A percentile compares a stretch with the other conserved stretches of the same genome.
These are phyloP conservation scores for Pararge aegeria DNA, from an alignment of 1,140 invertebrate species.

Conservation along the genomic window DNA sequence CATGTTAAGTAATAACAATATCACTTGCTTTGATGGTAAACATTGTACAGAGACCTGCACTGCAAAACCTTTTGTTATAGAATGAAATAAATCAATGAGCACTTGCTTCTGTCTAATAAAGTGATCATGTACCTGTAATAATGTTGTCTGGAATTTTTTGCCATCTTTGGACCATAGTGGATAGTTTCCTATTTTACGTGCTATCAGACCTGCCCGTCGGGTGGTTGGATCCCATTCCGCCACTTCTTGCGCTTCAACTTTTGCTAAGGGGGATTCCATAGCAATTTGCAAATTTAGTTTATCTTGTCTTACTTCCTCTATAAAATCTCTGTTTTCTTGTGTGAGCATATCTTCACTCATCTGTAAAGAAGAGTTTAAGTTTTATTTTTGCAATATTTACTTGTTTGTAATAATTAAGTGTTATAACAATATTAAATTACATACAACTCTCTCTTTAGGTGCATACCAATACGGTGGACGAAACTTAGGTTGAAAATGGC, in stretches of 20 bases:
- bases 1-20: too few relatives aligned
- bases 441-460: slow-evolving; percentile 62
- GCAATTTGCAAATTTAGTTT: slow-evolving; percentile 74
- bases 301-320: slow-evolving; percentile 88
- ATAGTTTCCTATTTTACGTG: slow-evolving; percentile 95
- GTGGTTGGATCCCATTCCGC: slow-evolving; percentile 83
- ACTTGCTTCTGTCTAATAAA: too few relatives aligned
- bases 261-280: slow-evolving; percentile 65
- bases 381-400: background rate
- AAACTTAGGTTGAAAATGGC: slow-evolving; percentile 47
- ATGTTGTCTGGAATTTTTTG: slow-evolving; percentile 86
- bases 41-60: too few relatives aligned
- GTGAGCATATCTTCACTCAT: slow-evolving; percentile 86
- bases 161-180: slow-evolving; percentile 96
- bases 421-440: slow-evolving; percentile 27
- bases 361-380: slow-evolving; percentile 66
- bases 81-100: too few relatives aligned
- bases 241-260: slow-evolving; percentile 79
- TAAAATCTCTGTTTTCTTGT: slow-evolving; percentile 89
- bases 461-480: slow-evolving; percentile 65
- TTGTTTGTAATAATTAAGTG: too few relatives aligned
- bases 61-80: too few relatives aligned
- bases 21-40: too few relatives aligned
- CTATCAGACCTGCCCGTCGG: slow-evolving; percentile 91
- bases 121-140: slow-evolving; percentile 87